A percentile compares a stretch with the other conserved stretches of the same genome.
phyloP scores from a whole-genome alignment of 2,113 vertebrate genomes.

The Pheucticus melanocephalus region DNA sequence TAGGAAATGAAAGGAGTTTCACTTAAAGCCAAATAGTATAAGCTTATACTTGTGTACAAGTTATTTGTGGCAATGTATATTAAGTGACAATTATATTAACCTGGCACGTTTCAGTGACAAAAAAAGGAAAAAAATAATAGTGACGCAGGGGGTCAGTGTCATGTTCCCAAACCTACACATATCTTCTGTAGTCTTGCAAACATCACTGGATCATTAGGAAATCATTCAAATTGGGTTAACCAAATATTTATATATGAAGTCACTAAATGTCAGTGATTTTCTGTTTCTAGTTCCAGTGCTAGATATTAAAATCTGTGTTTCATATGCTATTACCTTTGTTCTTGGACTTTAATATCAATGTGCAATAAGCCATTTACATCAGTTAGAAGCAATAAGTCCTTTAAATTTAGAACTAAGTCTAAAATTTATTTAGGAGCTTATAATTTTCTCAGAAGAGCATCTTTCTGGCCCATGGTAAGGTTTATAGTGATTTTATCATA shows the following conservation, averaged over 20 bases:
- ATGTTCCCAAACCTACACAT: not conserved
- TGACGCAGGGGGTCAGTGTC: accelerated
- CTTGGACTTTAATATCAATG: not conserved
- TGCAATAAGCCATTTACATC: not conserved
- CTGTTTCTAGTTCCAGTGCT: not conserved
- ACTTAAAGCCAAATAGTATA: not conserved
- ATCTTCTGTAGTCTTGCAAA: not conserved
- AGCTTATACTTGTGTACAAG: not conserved
- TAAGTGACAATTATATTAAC: not conserved
- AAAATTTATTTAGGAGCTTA: not conserved
- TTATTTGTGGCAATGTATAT: not conserved
- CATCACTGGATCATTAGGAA: not conserved
- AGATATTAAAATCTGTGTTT: not conserved
- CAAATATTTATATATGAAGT: not conserved
- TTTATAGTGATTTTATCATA: not conserved
- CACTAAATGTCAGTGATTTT: not conserved
- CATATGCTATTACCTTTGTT: not conserved
- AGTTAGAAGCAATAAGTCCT: not conserved
- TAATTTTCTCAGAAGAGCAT: not conserved
- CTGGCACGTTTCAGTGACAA: not conserved
- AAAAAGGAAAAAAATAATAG: not conserved
- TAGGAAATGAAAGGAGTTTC: not conserved
- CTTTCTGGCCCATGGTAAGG: not conserved
- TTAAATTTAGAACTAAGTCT: not conserved
- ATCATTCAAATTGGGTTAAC: not conserved